A percentile compares a stretch with the other conserved stretches of the same genome.
Conservation (phyloP, 2,797 vertebrate species). For the Agapornis canus region DNA sequence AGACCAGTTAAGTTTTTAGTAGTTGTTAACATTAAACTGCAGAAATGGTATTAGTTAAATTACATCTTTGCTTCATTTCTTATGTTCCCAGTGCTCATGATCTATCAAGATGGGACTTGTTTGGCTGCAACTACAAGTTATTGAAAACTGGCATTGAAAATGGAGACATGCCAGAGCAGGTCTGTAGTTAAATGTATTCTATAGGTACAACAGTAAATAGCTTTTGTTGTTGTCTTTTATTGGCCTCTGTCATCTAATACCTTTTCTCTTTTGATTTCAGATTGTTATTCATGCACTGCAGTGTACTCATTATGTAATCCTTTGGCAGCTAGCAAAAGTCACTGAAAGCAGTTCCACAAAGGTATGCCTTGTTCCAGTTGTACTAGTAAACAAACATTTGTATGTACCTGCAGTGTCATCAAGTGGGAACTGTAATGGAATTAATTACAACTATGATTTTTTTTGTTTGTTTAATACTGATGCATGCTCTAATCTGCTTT, state of each 20-base stretch:
- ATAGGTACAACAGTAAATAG: neutral
- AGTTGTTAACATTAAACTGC: neutral
- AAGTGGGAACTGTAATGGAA: neutral
- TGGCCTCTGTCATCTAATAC: conserved; percentile 21
- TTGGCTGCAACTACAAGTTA: conserved; percentile 97
- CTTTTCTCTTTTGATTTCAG: conserved; percentile 76
- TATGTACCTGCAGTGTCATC: neutral
- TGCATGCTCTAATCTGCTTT: neutral
- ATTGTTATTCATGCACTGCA: conserved; percentile 98
- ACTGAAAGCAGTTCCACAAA: conserved; percentile 95
- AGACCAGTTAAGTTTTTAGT: neutral
- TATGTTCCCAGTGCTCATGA: conserved; percentile 90
- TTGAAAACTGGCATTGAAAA: conserved; percentile 99
- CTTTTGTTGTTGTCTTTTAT: neutral
- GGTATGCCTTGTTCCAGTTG: conserved; percentile 75
- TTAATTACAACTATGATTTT: neutral
- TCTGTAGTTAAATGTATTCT: conserved; percentile 67
- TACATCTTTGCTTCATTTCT: neutral
- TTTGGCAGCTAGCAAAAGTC: conserved; percentile 96
- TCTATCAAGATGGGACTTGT: conserved; percentile 97
- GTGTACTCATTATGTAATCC: conserved; percentile 98
- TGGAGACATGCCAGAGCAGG: conserved; percentile 99
- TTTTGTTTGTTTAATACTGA: neutral
- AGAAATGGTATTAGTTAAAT: neutral
- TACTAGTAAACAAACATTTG: neutral